Percentiles rank a stretch among this genome's conserved stretches.
Conservation (phyloP, 2,797 vertebrate genomes). For the Liparis tanakae region DNA sequence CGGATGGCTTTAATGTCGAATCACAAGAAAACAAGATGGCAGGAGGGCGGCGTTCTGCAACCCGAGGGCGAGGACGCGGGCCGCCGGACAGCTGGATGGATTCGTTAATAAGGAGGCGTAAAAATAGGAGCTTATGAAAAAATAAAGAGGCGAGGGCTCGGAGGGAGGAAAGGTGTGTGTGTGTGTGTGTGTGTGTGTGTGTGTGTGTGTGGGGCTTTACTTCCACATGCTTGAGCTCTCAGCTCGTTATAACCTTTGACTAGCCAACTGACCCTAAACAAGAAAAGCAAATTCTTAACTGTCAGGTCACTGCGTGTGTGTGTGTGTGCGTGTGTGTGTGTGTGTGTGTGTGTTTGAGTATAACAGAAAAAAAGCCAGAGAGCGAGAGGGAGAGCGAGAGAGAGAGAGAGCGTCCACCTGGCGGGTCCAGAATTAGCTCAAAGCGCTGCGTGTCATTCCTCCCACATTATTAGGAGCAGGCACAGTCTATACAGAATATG, state of each 20-base stretch:
- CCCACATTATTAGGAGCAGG: constrained; percentile 48
- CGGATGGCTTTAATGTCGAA: constrained; percentile 38
- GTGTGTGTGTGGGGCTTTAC: too few relatives aligned
- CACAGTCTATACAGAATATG: constrained; percentile 24
- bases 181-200: too few relatives aligned
- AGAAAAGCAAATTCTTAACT: constrained; percentile 76
- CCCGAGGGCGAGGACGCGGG: constrained; percentile 16
- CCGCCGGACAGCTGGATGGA: constrained; percentile 44
- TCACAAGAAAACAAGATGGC: constrained; percentile 2
- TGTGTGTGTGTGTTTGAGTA: not conserved
- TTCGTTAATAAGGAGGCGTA: constrained; percentile 46
- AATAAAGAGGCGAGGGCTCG: constrained; percentile 37
- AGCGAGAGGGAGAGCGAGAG: too few relatives aligned
- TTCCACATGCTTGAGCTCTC: constrained; percentile 59
- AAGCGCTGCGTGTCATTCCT: constrained; percentile 52
- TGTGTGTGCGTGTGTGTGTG: constrained; percentile 13
- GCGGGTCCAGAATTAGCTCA: constrained; percentile 72
- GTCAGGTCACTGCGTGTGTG: constrained; percentile 53
- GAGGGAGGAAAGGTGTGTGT: constrained; percentile 25
- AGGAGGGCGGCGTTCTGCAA: not conserved
- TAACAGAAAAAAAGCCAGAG: not conserved
- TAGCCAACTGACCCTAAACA: constrained; percentile 64
- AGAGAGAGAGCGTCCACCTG: constrained; percentile 66
- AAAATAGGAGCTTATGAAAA: constrained; percentile 64
- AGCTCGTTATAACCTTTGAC: constrained; percentile 72